Evolutionary conservation across 64 coral and sea anemone genomes (phyloP), one percentile per base, ranked within the genome.

Genomic region (Pocillopora damicornis): DNA sequence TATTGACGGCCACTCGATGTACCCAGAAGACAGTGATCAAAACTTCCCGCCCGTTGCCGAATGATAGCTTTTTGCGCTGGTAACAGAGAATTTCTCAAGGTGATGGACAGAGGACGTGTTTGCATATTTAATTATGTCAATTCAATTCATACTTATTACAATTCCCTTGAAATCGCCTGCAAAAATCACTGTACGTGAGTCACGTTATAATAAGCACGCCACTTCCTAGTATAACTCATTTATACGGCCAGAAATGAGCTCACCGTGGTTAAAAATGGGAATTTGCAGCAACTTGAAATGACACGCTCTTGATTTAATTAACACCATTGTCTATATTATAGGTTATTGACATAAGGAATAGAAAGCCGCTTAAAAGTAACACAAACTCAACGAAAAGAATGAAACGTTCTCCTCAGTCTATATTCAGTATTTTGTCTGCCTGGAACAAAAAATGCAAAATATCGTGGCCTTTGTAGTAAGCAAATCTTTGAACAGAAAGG

Each of bases 261-360:
- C 36, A 63, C 6, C 14, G 60, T 35, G 35, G 57, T 36, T 23
- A 15, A 63, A 59, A 81, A 62, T 13, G 18, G 42, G 7, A 23
- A 51, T 51, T 51, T 20, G 42, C 26, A 14, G 81, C 62, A 17
- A 11, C 15, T 11, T 36, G 4, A 12, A 63, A 83, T 4, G 63
- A 72, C 63, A 85, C 15, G 37, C 51, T 85, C 81, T 72, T 85
- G 64, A 71, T 85, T 85, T 85, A 85, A 85, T 85, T 85, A 85
- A 72, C 63, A 58, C 81, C 68, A 85, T 85, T 85, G 63, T 73
- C 81, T 57, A 59, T 15, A 58, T 57, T 58, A 85, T 58, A 73
- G 81, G 67, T 84, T 69, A 22, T 71, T 84, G 81, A 84, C 81
- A 84, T 71, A 69, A 84, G 37, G 25, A 38, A 10, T 65, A 35